Evolutionary conservation across 2,113 vertebrate species (phyloP), one percentile per base, ranked within the genome.

Genomic region (Plotosus lineatus): DNA sequence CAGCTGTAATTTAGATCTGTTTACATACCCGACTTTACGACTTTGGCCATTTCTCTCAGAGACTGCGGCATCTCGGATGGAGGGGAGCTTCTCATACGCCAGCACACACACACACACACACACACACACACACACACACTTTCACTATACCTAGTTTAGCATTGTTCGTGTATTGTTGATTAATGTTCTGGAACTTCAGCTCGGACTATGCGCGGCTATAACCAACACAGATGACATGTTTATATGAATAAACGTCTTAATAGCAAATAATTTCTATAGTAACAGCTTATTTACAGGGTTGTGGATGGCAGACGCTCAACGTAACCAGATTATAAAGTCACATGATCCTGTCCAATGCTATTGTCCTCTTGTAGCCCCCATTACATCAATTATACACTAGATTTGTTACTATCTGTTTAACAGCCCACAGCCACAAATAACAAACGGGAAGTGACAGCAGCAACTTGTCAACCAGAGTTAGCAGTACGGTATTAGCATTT

Each of bases 1-100:
- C 51, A 23, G 38, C 77, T 82, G 85, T 88, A 83, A 91, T 89
- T 83, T 81, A 65, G 75, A 55, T 77, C 81, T 84, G 87, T 90
- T 89, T 89, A 87, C 85, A 82, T 78, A 86, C 82, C 82, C 77
- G 58, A 21, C 48, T 76, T 86, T 60, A 2, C 56, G 53, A 50
- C 86, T 77, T 83, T 88, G 36, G 53, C 38, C 36, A 10, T 31
- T 76, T 44, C 66, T 28, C 42, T 28, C 40, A 15, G 42, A 42
- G n/a, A 69, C 66, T 46, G 66, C 40, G 1, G 66, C n/a, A 28
- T 44, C 38, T 42, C 65, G 4, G 21, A 23, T n/a, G 38, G 63
- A 66, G 21, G 21, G 40, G 21, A 14, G 63, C 63, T 66, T 42
- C 55, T 11, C 38, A 33, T 61, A 23, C 36, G n/a, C 63, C 21